A percentile compares a stretch with the other conserved stretches of the same genome.
phyloP scores from a whole-genome alignment of 1,140 invertebrate species.

The Drosophila kikkawai region DNA sequence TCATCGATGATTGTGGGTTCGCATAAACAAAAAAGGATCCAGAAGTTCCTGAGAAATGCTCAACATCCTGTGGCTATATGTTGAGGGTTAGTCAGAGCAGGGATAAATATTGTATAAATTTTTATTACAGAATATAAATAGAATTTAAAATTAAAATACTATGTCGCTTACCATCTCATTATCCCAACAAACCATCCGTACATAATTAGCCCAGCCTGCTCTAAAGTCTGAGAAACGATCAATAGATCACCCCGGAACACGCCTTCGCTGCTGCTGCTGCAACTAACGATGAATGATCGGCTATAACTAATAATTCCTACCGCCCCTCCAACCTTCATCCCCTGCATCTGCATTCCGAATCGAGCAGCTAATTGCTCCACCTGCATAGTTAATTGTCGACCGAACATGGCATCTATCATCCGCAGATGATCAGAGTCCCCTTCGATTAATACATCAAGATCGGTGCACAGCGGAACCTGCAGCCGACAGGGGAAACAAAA shows the following conservation, averaged over 20 bases:
- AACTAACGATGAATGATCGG: constrained; percentile 51
- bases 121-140: background rate
- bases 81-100: constrained; percentile 48
- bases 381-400: constrained; percentile 63
- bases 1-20: constrained; percentile 73
- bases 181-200: constrained; percentile 23
- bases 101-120: background rate
- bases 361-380: constrained; percentile 65
- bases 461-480: constrained; percentile 33
- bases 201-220: constrained; percentile 29
- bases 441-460: constrained; percentile 73
- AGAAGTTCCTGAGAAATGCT: constrained; percentile 59
- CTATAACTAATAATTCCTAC: constrained; percentile 42
- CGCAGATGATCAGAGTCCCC: constrained; percentile 63
- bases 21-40: constrained; percentile 10
- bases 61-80: constrained; percentile 19
- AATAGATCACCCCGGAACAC: constrained; percentile 42
- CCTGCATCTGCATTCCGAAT: constrained; percentile 17
- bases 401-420: constrained; percentile 66
- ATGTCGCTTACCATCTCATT: constrained; percentile 29
- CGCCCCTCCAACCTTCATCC: constrained; percentile 11
- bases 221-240: constrained; percentile 23
- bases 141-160: constrained; percentile 10
- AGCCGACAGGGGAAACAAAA: constrained; percentile 22
- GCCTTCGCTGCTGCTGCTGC: constrained; percentile 31